Conservation (phyloP, 2,113 vertebrate species). For the Oncorhynchus nerka region DNA sequence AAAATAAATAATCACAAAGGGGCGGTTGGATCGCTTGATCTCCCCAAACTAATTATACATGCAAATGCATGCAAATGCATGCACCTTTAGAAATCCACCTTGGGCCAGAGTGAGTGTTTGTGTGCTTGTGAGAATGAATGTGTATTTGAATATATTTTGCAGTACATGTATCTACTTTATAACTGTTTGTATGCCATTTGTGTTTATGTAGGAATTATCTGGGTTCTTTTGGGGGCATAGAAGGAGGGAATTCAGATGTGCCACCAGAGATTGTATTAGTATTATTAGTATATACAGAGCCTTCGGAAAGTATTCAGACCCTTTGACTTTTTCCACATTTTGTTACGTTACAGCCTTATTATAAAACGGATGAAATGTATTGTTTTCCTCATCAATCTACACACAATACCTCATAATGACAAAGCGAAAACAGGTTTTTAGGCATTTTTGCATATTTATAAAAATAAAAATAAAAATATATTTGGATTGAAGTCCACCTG, state of each 20-base stretch:
- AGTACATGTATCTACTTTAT: conserved; percentile 23
- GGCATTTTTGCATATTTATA: too few species aligned
- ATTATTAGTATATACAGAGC: conserved; percentile 60
- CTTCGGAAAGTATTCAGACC: conserved; percentile 5
- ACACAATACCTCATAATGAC: too few species aligned
- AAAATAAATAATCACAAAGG: conserved; percentile 72
- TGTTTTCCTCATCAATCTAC: too few species aligned
- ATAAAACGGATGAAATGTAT: too few species aligned
- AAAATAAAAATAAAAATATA: too few species aligned
- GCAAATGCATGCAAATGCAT: conserved; percentile 77
- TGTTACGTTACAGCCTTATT: too few species aligned
- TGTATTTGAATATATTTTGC: not conserved
- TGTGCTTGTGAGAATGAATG: conserved; percentile 33
- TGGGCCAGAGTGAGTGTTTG: conserved; percentile 67
- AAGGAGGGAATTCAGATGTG: conserved; percentile 31
- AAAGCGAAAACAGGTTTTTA: too few species aligned
- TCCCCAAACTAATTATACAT: conserved; percentile 75
- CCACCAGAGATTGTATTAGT: conserved; percentile 46
- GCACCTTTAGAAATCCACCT: conserved; percentile 77
- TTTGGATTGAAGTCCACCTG: too few species aligned
- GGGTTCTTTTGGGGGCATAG: not conserved
- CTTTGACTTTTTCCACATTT: too few species aligned
- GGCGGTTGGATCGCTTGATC: conserved; percentile 67
- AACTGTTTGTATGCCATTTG: conserved; percentile 25
- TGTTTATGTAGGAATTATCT: not conserved